Evolutionary conservation across 1,140 invertebrate genomes (phyloP).

Genomic region (Drosophila baimaii): DNA sequence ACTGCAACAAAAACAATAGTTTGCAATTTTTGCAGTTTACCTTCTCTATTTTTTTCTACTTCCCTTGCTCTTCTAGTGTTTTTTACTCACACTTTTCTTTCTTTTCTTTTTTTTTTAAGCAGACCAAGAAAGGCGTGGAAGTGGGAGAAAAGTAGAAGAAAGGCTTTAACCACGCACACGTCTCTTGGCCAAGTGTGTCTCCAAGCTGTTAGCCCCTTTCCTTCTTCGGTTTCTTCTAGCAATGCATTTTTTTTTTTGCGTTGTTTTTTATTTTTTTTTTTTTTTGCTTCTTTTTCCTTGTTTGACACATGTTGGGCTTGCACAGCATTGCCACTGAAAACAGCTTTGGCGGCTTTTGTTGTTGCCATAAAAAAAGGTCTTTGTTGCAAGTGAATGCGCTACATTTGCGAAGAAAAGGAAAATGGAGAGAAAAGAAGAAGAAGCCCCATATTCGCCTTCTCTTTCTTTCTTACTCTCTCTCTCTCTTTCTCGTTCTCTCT

Average conservation of each 20-base stretch:
- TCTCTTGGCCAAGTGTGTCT: conserved; percentile 11
- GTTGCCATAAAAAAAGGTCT: conserved; percentile 55
- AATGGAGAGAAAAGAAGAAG: conserved; percentile 1
- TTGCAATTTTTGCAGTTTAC: conserved; percentile 58
- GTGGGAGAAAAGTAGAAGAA: conserved; percentile 18
- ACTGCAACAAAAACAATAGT: conserved; percentile 68
- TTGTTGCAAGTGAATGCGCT: conserved; percentile 72
- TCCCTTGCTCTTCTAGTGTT: conserved; percentile 13
- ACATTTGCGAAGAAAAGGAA: conserved; percentile 59
- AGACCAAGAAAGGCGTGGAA: conserved; percentile 1
- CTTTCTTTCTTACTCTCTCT: neutral
- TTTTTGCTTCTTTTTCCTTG: conserved; percentile 4
- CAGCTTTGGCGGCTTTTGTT: conserved; percentile 54
- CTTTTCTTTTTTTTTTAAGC: neutral
- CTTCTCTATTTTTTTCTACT: conserved; percentile 8
- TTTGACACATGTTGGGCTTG: conserved; percentile 40
- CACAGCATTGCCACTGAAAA: conserved; percentile 48
- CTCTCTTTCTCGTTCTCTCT: neutral
- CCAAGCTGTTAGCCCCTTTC: neutral
- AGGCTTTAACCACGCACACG: conserved; percentile 23
- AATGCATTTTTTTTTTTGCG: neutral
- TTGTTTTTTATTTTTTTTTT: conserved; percentile 7
- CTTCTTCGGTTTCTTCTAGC: conserved; percentile 10
- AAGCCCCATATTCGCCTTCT: conserved; percentile 3
- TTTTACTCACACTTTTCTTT: conserved; percentile 5